These are phyloP conservation scores for Heterotilapia buettikoferi DNA, from an alignment of 2,113 vertebrate genomes.

Conservation along the genomic window DNA sequence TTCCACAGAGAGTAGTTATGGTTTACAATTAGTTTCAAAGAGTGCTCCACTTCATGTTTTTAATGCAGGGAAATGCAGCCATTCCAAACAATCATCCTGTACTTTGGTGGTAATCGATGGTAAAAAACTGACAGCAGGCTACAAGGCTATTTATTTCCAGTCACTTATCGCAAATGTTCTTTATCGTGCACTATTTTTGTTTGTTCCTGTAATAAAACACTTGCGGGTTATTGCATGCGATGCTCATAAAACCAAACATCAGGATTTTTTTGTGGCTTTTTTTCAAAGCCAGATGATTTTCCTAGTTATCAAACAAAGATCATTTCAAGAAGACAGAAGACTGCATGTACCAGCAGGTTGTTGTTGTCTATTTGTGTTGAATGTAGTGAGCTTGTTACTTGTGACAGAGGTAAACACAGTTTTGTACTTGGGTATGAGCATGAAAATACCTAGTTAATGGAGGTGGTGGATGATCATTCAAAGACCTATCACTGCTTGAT, in stretches of 20 bases:
- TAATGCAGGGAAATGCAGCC: not conserved
- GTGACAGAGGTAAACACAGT: not conserved
- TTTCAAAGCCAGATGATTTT: constrained; percentile 9
- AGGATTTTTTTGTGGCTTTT: no score
- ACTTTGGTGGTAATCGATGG: not conserved
- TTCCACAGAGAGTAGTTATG: not conserved
- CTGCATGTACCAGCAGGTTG: not conserved
- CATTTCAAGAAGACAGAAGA: not conserved
- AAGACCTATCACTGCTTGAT: constrained; percentile 90
- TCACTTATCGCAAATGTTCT: not conserved
- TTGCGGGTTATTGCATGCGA: not conserved
- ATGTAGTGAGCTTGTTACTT: not conserved
- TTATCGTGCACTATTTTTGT: not conserved
- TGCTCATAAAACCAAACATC: not conserved
- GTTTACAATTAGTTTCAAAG: not conserved
- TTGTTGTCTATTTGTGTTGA: not conserved
- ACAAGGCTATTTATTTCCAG: not conserved
- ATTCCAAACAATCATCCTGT: not conserved
- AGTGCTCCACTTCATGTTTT: rapidly evolving
- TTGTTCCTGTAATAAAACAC: not conserved
- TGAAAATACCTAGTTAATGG: constrained; percentile 77
- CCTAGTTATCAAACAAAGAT: not conserved
- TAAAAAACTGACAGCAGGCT: not conserved
- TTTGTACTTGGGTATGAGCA: not conserved
- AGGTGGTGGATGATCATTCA: constrained; percentile 76